These are phyloP conservation scores for Scaptomyza hsui DNA, from an alignment of 1,140 invertebrate genomes.

Conservation along the genomic window DNA sequence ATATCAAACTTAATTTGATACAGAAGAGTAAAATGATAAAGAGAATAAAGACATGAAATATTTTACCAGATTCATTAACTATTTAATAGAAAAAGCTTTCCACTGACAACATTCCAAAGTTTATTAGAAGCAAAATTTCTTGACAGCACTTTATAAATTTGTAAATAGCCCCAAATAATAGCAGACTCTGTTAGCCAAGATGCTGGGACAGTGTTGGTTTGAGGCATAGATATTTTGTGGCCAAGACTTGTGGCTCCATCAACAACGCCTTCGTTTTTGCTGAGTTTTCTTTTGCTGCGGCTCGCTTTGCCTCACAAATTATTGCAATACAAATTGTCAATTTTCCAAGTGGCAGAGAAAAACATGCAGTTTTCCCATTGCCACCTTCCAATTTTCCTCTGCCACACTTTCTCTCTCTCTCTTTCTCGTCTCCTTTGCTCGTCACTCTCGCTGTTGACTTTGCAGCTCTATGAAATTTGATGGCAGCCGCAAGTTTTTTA, in stretches of 20 bases:
- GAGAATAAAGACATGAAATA: too few relatives aligned
- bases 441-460: slow-evolving; percentile 13
- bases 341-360: slow-evolving; percentile 44
- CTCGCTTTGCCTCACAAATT: slow-evolving; percentile 42
- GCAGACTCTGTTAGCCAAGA: slow-evolving; percentile 34
- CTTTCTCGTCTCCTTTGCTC: neutral
- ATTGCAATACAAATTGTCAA: slow-evolving; percentile 62
- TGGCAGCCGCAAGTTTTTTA: slow-evolving; percentile 63
- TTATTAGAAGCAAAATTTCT: slow-evolving; percentile 30
- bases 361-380: slow-evolving; percentile 48
- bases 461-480: slow-evolving; percentile 44
- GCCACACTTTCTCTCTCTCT: neutral
- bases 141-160: slow-evolving; percentile 27
- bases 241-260: slow-evolving; percentile 31
- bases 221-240: slow-evolving; percentile 21
- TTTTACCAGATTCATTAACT: neutral
- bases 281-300: slow-evolving; percentile 14
- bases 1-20: neutral
- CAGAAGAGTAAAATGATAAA: too few relatives aligned
- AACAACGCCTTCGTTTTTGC: neutral
- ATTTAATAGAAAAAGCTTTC: neutral
- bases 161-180: slow-evolving; percentile 31
- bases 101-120: neutral
- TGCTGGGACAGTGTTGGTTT: slow-evolving; percentile 2
- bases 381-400: slow-evolving; percentile 27